Percentiles rank a stretch among this genome's conserved stretches.
Conservation (phyloP, 2,797 vertebrate species). For the Chiroxiphia lanceolata region DNA sequence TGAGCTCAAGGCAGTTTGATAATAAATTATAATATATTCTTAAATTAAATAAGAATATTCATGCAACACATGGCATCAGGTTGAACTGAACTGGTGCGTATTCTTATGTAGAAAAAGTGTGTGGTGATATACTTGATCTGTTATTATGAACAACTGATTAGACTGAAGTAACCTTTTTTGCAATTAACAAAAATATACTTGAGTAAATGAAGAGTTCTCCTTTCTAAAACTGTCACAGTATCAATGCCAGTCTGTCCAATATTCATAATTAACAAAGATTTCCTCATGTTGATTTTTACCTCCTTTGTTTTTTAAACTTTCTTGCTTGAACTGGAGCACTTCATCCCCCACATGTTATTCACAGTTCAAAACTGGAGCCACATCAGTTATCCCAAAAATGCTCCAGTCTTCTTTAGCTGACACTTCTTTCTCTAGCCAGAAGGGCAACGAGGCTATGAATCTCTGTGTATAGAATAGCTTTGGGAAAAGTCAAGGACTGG, state of each 20-base stretch:
- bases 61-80: neutral
- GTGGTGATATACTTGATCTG: neutral
- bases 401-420: neutral
- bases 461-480: neutral
- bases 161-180: neutral
- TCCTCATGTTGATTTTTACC: neutral
- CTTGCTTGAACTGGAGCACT: neutral
- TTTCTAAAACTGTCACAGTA: neutral
- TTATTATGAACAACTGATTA: neutral
- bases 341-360: neutral
- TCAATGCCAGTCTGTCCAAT: neutral
- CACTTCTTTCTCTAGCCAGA: neutral
- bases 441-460: neutral
- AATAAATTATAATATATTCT: conserved; percentile 1
- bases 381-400: neutral
- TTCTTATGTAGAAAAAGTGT: neutral
- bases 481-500: neutral
- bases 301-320: neutral
- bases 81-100: neutral
- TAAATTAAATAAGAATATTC: conserved; percentile 2
- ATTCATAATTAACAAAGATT: neutral
- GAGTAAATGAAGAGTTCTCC: neutral
- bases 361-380: neutral
- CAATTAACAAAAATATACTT: neutral
- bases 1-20: neutral